A percentile compares a stretch with the other conserved stretches of the same genome.
phyloP scores from a whole-genome alignment of 2,113 vertebrate genomes.

The Oryzias melastigma region DNA sequence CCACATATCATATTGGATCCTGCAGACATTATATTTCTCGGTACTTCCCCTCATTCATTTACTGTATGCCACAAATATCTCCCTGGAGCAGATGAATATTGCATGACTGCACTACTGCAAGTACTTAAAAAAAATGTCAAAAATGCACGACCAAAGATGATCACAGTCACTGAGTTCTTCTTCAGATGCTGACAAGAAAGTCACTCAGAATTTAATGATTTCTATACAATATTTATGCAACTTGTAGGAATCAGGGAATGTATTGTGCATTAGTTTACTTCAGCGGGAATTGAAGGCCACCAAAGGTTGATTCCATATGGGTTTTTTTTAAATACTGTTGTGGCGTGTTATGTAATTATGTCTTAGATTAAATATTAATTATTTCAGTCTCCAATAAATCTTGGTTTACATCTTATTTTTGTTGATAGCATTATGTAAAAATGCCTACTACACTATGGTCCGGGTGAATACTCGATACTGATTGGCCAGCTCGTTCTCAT shows the following conservation, averaged over 20 bases:
- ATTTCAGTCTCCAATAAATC: too few species aligned
- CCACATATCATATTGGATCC: slow-evolving; percentile 36
- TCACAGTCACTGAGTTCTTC: slow-evolving; percentile 14
- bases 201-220: slow-evolving; percentile 2
- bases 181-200: slow-evolving; percentile 11
- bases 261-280: too few species aligned
- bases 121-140: slow-evolving; percentile 45
- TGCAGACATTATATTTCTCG: slow-evolving; percentile 21
- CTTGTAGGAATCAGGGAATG: neutral
- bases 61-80: slow-evolving; percentile 44
- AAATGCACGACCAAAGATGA: slow-evolving; percentile 18
- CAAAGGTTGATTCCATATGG: too few species aligned
- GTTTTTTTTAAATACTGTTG: too few species aligned
- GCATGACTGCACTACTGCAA: slow-evolving; percentile 20
- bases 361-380: too few species aligned
- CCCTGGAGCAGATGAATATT: slow-evolving; percentile 51
- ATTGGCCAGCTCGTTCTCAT: too few species aligned
- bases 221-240: neutral
- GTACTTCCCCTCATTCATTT: slow-evolving; percentile 22
- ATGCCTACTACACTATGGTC: too few species aligned
- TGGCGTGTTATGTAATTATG: too few species aligned
- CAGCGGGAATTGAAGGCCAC: too few species aligned
- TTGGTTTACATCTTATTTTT: too few species aligned
- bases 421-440: too few species aligned
- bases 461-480: too few species aligned